Conservation (phyloP, 1,140 invertebrate species). For the Matsumurasca onukii region DNA sequence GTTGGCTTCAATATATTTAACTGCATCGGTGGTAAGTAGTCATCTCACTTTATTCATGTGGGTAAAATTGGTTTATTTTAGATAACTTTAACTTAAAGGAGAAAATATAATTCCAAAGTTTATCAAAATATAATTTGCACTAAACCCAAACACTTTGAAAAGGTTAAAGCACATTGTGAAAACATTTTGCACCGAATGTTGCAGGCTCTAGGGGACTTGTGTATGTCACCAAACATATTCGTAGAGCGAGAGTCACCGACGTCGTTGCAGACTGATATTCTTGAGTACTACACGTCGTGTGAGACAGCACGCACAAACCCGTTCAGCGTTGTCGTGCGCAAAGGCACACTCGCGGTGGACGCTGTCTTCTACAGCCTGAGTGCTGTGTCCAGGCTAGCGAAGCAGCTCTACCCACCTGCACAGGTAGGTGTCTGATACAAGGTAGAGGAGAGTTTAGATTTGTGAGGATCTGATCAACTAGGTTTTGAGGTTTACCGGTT, state of each 20-base stretch:
- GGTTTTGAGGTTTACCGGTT: no score
- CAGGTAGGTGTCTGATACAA: constrained; percentile 28
- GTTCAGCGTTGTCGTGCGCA: constrained; percentile 54
- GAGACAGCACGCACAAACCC: constrained; percentile 74
- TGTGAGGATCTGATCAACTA: no score
- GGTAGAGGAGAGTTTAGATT: no score
- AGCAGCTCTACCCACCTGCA: constrained; percentile 60
- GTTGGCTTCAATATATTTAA: constrained; percentile 79
- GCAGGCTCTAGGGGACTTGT: constrained; percentile 71
- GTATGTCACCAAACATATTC: constrained; percentile 67
- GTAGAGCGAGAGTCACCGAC: constrained; percentile 45
- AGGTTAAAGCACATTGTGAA: no score
- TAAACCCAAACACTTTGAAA: no score
- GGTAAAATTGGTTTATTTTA: no score
- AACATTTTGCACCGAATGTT: no score
- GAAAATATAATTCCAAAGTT: no score
- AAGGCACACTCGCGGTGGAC: constrained; percentile 70
- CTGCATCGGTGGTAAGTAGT: constrained; percentile 67
- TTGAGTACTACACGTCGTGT: constrained; percentile 82
- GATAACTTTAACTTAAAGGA: no score
- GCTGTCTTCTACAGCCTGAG: constrained; percentile 66
- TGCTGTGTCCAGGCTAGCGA: constrained; percentile 59
- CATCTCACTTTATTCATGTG: no score
- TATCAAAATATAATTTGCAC: no score
- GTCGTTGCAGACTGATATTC: constrained; percentile 56